Evolutionary conservation across 2,797 vertebrate genomes (phyloP), one percentile per base, ranked within the genome.

Genomic region (Eulemur albifrons): DNA sequence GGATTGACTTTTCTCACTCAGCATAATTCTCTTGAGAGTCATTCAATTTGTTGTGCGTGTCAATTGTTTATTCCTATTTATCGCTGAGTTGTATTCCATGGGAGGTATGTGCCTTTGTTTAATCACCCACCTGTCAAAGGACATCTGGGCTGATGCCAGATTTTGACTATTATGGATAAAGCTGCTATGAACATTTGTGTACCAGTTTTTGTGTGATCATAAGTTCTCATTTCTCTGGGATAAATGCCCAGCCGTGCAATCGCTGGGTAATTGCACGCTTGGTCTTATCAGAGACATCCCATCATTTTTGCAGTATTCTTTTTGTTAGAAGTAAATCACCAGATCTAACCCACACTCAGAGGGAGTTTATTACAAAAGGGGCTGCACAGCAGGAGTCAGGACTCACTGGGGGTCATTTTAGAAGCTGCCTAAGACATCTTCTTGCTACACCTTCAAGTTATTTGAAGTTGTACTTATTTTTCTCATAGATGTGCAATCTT

Each of bases 241-340:
- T 52, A 52, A 70, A 76, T 80, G 1, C 0, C 43, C 57, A 93
- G 1, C 11, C 14, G 2, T 59, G n/a, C 14, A 52, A 87, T 52
- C 92, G 45, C 25, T 89, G 13, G 54, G 27, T 45, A 80, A n/a
- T 82, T 89, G 23, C 9, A 27, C 59, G 13, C 30, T 91, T 93
- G 69, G 40, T 70, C 69, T 79, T 93, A 32, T 35, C 11, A 40
- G 32, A 88, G 90, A 80, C 0, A 72, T 76, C 40, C 32, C 57
- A 73, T 27, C 4, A 50, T 80, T 83, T 94, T 52, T 82, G 21
- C 12, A 90, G 40, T 38, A 54, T 32, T 45, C 0, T 67, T 84
- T 89, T 76, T 43, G 18, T 96, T 69, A 83, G 12, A 92, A 92
- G 8, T 77, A 30, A 90, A 27, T 96, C 79, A 43, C 21, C 65